Evolutionary conservation across 2,797 vertebrate genomes (phyloP), one percentile per base, ranked within the genome.

Genomic region (Schizothorax lantsangensis): DNA sequence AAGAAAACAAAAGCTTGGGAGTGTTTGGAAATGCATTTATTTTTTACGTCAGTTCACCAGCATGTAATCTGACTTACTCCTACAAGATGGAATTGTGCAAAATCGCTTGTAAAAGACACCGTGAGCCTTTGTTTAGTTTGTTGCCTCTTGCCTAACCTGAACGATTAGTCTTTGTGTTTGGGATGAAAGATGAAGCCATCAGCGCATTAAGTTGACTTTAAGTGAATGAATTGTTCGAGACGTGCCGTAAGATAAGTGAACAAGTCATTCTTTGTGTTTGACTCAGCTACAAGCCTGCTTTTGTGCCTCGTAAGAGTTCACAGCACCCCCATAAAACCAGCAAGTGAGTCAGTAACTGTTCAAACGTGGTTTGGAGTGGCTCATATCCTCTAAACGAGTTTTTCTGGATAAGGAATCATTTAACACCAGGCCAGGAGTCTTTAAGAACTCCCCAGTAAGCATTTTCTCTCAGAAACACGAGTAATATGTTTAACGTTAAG

Each of bases 261-360:
- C 83, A 40, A 79, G 71, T 45, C 49, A 40, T 33, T 81, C 19
- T 83, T 86, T 88, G 85, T 88, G 78, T 73, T 84, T 45, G 85
- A 83, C 84, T 88, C 85, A 15, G 74, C 82, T 87, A 89, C 43
- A 80, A 85, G 77, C 78, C 49, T 15, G 86, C 71, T 26, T 40
- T 83, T 83, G 79, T 79, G 33, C 85, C 75, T 57, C 68, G 9
- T 30, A 86, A 74, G 78, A 17, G 49, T 84, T 64, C 83, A 68
- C 64, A 54, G 77, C 72, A 78, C 80, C 86, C 81, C 83, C n/a
- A 69, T 84, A 79, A 84, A 66, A 73, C 30, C 54, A 72, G 81
- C 86, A 66, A 81, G 88, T 90, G 89, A 90, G 86, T 90, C 89
- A 90, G 89, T 83, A 47, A 75, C 74, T 57, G 36, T 84, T 84